Conservation (phyloP, 1,140 invertebrate species). For the Maniola jurtina region DNA sequence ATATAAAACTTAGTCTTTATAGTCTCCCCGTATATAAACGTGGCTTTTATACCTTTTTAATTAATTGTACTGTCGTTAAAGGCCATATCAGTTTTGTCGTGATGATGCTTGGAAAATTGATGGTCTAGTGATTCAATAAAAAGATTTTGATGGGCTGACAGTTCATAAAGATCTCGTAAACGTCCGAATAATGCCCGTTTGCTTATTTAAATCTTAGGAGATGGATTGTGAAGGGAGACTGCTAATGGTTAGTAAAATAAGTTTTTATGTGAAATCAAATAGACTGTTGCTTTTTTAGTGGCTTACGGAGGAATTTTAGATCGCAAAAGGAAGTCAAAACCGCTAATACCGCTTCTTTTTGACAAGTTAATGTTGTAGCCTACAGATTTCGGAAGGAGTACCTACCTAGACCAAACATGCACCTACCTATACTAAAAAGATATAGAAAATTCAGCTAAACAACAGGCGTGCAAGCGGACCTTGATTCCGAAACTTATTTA, state of each 20-base stretch:
- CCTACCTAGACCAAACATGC: too few species aligned
- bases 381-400: background rate
- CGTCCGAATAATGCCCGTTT: constrained; percentile 27
- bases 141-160: constrained; percentile 58
- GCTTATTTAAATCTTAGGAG: constrained; percentile 38
- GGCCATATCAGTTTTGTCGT: constrained; percentile 64
- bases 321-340: too few species aligned
- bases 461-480: too few species aligned
- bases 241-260: background rate
- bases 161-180: constrained; percentile 68
- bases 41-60: constrained; percentile 78
- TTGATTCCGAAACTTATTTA: too few species aligned
- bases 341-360: background rate
- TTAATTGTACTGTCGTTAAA: constrained; percentile 75
- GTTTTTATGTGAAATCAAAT: background rate
- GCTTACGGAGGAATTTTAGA: too few species aligned
- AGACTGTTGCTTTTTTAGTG: background rate
- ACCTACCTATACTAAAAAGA: too few species aligned
- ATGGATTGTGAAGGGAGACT: constrained; percentile 3
- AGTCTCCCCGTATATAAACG: constrained; percentile 75
- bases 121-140: constrained; percentile 70
- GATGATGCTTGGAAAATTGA: constrained; percentile 63
- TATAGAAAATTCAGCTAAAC: too few species aligned
- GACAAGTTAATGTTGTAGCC: too few species aligned
- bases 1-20: constrained; percentile 80